Evolutionary conservation across 2,888 invertebrate genomes (phyloP).

Genomic region (Phalera bucephala): DNA sequence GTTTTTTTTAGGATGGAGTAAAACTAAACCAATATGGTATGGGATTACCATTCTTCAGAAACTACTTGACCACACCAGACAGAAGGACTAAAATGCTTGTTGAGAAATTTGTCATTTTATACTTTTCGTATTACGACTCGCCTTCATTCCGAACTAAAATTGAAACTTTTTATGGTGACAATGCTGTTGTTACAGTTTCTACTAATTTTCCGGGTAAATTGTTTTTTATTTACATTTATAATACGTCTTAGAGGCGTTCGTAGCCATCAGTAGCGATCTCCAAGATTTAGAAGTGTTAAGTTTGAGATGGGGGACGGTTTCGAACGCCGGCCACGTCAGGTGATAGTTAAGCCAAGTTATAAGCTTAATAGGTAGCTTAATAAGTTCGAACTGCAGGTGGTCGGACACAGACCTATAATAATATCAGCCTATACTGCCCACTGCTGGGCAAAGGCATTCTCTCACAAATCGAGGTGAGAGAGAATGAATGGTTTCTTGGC

Average conservation of each 20-base stretch:
- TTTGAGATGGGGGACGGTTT: no score
- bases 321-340: no score
- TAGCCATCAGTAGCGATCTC: no score
- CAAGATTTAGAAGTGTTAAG: no score
- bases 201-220: conserved; percentile 39
- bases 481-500: no score
- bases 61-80: conserved; percentile 45
- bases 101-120: conserved; percentile 63
- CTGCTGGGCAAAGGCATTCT: no score
- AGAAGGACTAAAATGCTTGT: conserved; percentile 52
- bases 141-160: conserved; percentile 30
- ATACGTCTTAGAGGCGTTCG: conserved; percentile 18
- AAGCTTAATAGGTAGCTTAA: no score
- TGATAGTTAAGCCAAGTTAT: no score
- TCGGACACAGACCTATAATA: no score
- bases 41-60: conserved; percentile 54
- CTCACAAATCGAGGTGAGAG: no score
- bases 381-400: no score
- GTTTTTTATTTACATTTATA: conserved; percentile 2
- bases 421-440: no score
- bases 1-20: conserved; percentile 63
- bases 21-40: conserved; percentile 53
- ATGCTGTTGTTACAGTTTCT: conserved; percentile 40
- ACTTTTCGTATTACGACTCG: conserved; percentile 60
- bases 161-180: conserved; percentile 44